Conservation (phyloP, 2,888 invertebrate species). For the Taenaris catops region DNA sequence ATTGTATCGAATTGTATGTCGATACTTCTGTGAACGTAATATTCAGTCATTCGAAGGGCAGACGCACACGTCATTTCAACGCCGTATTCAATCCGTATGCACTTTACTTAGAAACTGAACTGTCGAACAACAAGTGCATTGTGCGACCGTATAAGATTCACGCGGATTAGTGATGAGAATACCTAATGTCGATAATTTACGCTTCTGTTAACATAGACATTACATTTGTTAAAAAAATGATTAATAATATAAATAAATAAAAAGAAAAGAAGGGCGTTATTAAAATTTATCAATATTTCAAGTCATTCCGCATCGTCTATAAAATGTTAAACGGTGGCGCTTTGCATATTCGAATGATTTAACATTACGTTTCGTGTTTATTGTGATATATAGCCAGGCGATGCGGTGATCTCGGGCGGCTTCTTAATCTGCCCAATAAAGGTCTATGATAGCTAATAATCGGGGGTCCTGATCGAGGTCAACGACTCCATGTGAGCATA, state of each 20-base stretch:
- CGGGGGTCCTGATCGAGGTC: constrained; percentile 69
- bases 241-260: not conserved
- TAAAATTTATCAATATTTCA: constrained; percentile 3
- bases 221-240: not conserved
- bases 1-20: constrained; percentile 25
- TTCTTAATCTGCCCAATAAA: constrained; percentile 55
- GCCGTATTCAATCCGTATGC: constrained; percentile 62
- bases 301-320: constrained; percentile 11
- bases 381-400: constrained; percentile 6
- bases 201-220: not conserved
- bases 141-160: constrained; percentile 70
- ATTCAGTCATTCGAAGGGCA: constrained; percentile 59
- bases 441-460: constrained; percentile 52
- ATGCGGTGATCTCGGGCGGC: constrained; percentile 28
- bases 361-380: constrained; percentile 12
- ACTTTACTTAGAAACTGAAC: constrained; percentile 75
- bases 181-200: constrained; percentile 63
- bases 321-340: constrained; percentile 19
- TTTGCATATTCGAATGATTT: constrained; percentile 17
- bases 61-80: constrained; percentile 59
- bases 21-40: constrained; percentile 30
- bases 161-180: constrained; percentile 73
- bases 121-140: constrained; percentile 78
- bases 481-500: constrained; percentile 63
- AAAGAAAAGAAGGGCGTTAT: not conserved